These are phyloP conservation scores for Drosophila robusta DNA, from an alignment of 2,888 invertebrate genomes.

Conservation along the genomic window DNA sequence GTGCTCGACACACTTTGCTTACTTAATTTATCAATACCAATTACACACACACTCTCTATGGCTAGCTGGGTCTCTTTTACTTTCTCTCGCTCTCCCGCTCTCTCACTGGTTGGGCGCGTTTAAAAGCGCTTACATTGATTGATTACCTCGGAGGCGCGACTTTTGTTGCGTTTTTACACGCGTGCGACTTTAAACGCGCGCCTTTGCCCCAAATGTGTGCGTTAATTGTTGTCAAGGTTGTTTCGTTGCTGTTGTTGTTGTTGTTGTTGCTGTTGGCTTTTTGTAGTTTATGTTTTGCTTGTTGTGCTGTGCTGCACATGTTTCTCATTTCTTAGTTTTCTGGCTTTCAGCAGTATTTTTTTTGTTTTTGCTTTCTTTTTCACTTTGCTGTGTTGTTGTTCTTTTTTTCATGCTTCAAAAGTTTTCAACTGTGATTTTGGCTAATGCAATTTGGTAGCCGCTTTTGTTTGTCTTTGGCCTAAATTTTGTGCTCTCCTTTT, in stretches of 20 bases:
- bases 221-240: slow-evolving; percentile 80
- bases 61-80: neutral
- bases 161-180: slow-evolving; percentile 65
- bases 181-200: slow-evolving; percentile 59
- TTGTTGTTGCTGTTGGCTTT: slow-evolving; percentile 17
- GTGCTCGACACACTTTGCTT: slow-evolving; percentile 55
- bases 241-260: slow-evolving; percentile 13
- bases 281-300: slow-evolving; percentile 26
- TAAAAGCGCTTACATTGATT: slow-evolving; percentile 75
- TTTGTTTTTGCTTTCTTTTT: slow-evolving; percentile 33
- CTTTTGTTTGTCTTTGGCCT: slow-evolving; percentile 78
- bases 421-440: slow-evolving; percentile 73
- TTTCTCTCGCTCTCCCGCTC: neutral
- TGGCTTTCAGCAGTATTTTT: slow-evolving; percentile 20
- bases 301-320: slow-evolving; percentile 30
- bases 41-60: slow-evolving; percentile 35
- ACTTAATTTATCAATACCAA: slow-evolving; percentile 74
- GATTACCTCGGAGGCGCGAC: slow-evolving; percentile 74
- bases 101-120: slow-evolving; percentile 28
- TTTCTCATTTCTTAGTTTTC: slow-evolving; percentile 28
- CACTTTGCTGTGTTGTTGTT: slow-evolving; percentile 8
- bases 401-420: slow-evolving; percentile 66
- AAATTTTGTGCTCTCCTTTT: slow-evolving; percentile 37
- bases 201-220: slow-evolving; percentile 25
- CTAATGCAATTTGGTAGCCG: slow-evolving; percentile 75